Conservation (phyloP, 2,113 vertebrate species). For the Panurus biarmicus region DNA sequence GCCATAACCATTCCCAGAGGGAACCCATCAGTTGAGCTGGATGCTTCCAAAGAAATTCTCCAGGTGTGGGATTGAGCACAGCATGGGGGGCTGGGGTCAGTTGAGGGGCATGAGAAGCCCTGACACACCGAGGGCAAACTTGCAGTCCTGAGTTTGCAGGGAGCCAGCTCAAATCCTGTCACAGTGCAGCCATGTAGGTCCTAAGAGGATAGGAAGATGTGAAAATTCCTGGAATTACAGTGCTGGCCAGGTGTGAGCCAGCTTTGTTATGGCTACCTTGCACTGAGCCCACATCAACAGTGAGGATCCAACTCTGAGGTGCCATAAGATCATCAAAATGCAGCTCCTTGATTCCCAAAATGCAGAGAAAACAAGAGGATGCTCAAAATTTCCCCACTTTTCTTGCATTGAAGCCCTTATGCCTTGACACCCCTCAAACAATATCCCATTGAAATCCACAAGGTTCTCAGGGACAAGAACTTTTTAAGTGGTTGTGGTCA, state of each 20-base stretch:
- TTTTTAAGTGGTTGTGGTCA: background rate
- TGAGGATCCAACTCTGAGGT: accelerated
- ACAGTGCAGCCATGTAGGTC: background rate
- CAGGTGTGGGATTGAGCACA: background rate
- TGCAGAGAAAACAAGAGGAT: background rate
- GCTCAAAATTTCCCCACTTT: background rate
- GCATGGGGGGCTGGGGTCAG: accelerated
- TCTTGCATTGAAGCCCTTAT: background rate
- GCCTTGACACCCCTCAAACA: background rate
- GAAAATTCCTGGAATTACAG: background rate
- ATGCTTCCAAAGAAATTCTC: background rate
- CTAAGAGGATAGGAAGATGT: background rate
- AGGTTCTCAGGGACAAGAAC: background rate
- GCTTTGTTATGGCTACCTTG: background rate
- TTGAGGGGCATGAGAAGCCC: background rate
- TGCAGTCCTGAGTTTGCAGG: background rate
- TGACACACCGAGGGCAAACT: background rate
- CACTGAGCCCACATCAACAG: background rate
- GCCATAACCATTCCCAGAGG: background rate
- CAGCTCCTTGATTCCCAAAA: background rate
- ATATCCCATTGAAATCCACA: background rate
- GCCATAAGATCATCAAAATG: background rate
- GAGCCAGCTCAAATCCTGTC: background rate
- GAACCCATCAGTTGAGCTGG: accelerated
- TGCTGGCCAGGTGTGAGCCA: background rate